Conservation (phyloP, 2,888 invertebrate species). For the Metalampra italica region DNA sequence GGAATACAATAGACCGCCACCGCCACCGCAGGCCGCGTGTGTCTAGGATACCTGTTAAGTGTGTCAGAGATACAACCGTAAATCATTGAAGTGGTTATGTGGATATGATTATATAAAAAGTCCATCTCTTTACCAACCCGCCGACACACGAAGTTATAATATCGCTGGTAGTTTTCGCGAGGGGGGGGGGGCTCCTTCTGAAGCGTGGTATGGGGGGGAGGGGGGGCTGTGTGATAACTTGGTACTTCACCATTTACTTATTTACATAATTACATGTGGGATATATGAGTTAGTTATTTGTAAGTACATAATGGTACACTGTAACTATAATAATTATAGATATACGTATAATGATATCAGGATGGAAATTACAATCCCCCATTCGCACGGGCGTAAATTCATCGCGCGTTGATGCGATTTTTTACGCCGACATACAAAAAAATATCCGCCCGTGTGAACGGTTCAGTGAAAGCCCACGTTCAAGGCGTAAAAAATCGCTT, state of each 20-base stretch:
- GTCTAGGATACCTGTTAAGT: no score
- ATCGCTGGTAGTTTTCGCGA: conserved; percentile 67
- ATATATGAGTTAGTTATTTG: conserved; percentile 4
- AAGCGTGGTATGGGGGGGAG: conserved; percentile 17
- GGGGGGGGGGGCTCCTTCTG: conserved; percentile 27
- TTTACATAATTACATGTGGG: conserved; percentile 70
- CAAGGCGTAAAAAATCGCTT: no score
- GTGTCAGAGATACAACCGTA: no score
- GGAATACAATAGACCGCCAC: no score
- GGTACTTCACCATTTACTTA: conserved; percentile 59
- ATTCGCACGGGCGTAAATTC: no score
- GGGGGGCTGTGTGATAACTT: conserved; percentile 42
- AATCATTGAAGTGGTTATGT: no score
- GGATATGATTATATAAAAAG: conserved; percentile 5
- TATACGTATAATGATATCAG: neutral
- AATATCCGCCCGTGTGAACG: no score
- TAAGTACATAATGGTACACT: neutral
- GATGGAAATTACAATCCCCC: no score
- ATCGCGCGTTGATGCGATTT: no score
- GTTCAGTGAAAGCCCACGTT: no score
- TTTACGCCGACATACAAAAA: no score
- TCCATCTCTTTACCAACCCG: conserved; percentile 32
- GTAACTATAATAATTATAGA: neutral
- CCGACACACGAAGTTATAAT: conserved; percentile 64
- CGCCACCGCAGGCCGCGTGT: no score